Evolutionary conservation across 2,797 vertebrate species (phyloP), one percentile per base, ranked within the genome.

Genomic region (Loriculus beryllinus): DNA sequence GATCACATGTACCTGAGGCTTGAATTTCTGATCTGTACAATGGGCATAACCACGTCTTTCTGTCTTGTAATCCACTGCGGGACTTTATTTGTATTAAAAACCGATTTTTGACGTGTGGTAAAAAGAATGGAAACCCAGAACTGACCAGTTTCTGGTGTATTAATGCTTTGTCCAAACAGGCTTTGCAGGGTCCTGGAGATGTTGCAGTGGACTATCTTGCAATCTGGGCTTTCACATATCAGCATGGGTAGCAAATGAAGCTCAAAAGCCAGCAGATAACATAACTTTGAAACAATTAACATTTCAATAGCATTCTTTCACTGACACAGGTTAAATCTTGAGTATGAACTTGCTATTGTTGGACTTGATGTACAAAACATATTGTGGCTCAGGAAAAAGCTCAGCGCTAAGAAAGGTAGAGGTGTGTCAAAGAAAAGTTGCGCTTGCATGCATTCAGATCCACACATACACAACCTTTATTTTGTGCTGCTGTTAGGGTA

Each of bases 401-500:
- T 57, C 1, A 4, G 10, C n/a, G 2, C 45, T 33, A 25, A 72
- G 49, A 70, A 86, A 77, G 56, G 40, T 17, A 18, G 42, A 72
- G 25, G 7, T 82, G 13, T 75, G 64, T 77, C 2, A 10, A 68
- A 88, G 70, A 86, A 68, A 11, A 60, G 40, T 48, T 42, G 31
- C 14, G 10, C 42, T 76, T n/a, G 5, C 16, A 15, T 70, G 23
- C 20, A 5, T 64, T 49, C 63, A 52, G 15, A 78, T 33, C 51
- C 51, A 62, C 51, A 49, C 15, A 40, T 29, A 45, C 26, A 57
- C 37, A 84, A 11, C 39, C 72, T 94, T 82, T 88, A 43, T 89
- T 88, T 45, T 90, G 80, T 70, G 71, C 63, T 89, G 35, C 72
- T 77, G 39, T 81, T 94, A 78, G 39, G 43, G 11, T 88, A 59